Base-by-base conservation (phyloP, 2,797 vertebrate genomes). In the Dendrocincla fuliginosa region DNA sequence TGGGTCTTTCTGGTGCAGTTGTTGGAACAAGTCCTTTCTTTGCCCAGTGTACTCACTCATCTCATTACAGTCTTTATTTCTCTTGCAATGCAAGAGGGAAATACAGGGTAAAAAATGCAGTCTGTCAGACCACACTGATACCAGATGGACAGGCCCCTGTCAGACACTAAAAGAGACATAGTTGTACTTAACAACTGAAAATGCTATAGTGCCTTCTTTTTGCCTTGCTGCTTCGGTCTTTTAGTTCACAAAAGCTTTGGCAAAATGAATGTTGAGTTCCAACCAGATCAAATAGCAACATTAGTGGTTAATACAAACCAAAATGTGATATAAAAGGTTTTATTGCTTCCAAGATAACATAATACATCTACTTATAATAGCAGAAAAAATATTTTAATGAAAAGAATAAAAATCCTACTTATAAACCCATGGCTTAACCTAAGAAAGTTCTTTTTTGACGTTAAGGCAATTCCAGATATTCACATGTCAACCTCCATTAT, bases 391-490 rank as follows among this genome's bases (percentile, higher is more conserved):
- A 28, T 50, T 27, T 20, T 0, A 8, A 60, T 25, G 11, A 64
- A 49, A 53, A 42, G 5, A 16, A 37, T n/a, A 73, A 76, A 6
- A 56, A 68, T 77, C 59, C 17, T 71, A 6, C 57, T 64, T 76
- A 37, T 8, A 84, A 90, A 56, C 12, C 18, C 15, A 46, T 17
- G 28, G 15, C 25, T 84, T 90, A 90, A 90, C 27, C 22, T 28
- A 47, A 70, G 32, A 53, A 93, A 86, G 42, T 42, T 81, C 30
- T 63, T 84, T 17, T 60, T 93, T 16, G 5, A 47, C 41, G 9
- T 70, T 90, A 80, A 79, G 76, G 41, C 47, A 86, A 28, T 92
- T 95, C 75, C 84, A 97, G 79, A 88, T 84, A 91, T 50, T 93
- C 85, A 70, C 37, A 67, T 70, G 65, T 92, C 91, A 82, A 11